Percentiles rank a stretch among this genome's conserved stretches.
These are phyloP conservation scores for Gallinago jamesoni DNA, from an alignment of 2,113 vertebrate species.

Conservation along the genomic window DNA sequence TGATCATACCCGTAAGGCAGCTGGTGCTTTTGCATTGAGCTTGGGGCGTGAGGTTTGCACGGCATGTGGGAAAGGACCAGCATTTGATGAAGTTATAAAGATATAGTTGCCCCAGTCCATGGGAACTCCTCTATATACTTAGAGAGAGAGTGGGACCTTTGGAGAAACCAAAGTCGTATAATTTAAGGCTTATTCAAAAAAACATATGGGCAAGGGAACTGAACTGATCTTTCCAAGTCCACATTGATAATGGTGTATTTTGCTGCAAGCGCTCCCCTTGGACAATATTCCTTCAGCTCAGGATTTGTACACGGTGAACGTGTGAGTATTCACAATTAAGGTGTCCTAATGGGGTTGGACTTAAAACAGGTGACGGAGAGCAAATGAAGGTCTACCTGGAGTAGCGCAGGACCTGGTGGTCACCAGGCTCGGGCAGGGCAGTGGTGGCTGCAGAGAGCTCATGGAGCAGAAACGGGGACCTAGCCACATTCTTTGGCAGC, in stretches of 20 bases:
- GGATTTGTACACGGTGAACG: background rate
- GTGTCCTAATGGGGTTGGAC: background rate
- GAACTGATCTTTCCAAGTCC: background rate
- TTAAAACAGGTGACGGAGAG: background rate
- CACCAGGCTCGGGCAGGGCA: too few species aligned
- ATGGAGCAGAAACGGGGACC: background rate
- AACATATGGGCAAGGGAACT: background rate
- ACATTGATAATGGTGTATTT: rapidly evolving
- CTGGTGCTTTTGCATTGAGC: background rate
- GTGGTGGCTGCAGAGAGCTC: background rate
- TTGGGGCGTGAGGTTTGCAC: background rate
- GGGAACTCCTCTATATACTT: background rate
- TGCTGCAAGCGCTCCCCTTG: background rate
- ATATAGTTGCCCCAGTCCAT: background rate
- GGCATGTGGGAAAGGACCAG: background rate
- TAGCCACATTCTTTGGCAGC: background rate
- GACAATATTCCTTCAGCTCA: background rate
- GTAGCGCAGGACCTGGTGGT: rapidly evolving
- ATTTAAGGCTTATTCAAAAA: background rate
- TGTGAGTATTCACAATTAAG: background rate
- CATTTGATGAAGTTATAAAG: background rate
- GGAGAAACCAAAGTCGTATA: background rate
- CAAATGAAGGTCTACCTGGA: background rate
- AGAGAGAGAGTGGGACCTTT: background rate
- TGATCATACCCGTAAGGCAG: background rate